These are phyloP conservation scores for Bolborhynchus lineola DNA, from an alignment of 2,113 vertebrate species.

Conservation along the genomic window DNA sequence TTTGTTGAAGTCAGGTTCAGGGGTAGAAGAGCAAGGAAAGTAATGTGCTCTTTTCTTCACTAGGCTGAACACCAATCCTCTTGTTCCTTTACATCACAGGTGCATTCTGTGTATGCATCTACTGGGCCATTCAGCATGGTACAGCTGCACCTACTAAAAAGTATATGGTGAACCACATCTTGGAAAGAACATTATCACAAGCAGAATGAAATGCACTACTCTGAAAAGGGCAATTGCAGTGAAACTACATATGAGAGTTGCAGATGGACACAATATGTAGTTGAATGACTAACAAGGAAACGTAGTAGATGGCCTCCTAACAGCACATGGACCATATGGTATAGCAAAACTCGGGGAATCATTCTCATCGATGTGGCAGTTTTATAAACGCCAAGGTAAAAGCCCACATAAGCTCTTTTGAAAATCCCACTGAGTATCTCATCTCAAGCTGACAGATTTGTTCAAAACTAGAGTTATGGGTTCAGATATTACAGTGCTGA, in stretches of 20 bases:
- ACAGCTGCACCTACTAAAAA: background rate
- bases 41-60: background rate
- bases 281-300: slow-evolving; percentile 66
- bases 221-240: slow-evolving; percentile 57
- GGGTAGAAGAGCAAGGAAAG: background rate
- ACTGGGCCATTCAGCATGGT: background rate
- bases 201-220: slow-evolving; percentile 14
- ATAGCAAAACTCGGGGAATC: slow-evolving; percentile 33
- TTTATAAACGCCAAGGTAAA: slow-evolving; percentile 49
- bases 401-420: background rate
- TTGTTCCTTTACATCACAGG: background rate
- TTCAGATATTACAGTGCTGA: background rate
- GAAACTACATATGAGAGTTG: slow-evolving; percentile 43
- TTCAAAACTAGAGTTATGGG: background rate
- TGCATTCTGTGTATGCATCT: fast-evolving
- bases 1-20: background rate
- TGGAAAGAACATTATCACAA: background rate
- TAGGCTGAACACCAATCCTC: background rate
- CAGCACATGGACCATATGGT: slow-evolving; percentile 55
- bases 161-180: background rate
- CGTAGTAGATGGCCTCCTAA: slow-evolving; percentile 51
- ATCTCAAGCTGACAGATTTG: slow-evolving; percentile 16
- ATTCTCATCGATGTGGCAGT: slow-evolving; percentile 46
- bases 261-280: slow-evolving; percentile 63
- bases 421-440: slow-evolving; percentile 23